Base-by-base conservation (phyloP, 2,113 vertebrate species). In the Albula goreensis region DNA sequence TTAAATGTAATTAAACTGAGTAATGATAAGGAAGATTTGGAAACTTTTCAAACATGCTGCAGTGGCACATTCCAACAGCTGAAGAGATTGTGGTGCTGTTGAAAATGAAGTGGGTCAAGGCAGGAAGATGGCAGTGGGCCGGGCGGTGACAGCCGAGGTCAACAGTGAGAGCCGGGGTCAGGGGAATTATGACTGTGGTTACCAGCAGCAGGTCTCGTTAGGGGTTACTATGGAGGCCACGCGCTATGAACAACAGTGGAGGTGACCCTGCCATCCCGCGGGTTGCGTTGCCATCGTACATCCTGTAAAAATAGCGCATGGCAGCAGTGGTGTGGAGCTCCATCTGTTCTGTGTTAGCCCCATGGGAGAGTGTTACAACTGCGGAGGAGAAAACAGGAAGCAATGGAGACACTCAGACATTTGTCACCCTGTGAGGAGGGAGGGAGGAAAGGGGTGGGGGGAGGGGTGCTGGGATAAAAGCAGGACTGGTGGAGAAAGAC, bases 221-320 rank as follows among this genome's bases (percentile, higher is more conserved):
- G 48, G 60, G 78, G 56, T 85, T 85, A 85, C 78, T 41, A 25
- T 83, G 81, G 81, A 63, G 56, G 66, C 78, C 78, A 5, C 31
- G 25, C 41, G 31, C 17, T 25, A 52, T 10, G 41, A 56, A 77
- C 50, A 17, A 85, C 84, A 25, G 41, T 51, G 56, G 48, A 85
- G 77, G 78, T 85, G 84, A 60, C 53, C 78, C 53, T 80, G 41
- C 19, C 52, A 19, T 49, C 80, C 80, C 52, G 22, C 51, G 25
- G 74, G 31, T 85, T 50, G 22, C 83, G 9, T 74, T n/a, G 31
- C 22, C 70, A 79, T 53, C 50, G 13, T 53, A 53, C 80, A 12
- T 56, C 80, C n/a, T 53, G 56, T 31, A 60, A 49, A 63, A 41
- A 52, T 31, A 83, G 56, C 52, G 60, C 52, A 15, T 60, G 4